phyloP scores from a whole-genome alignment of 2,888 invertebrate genomes.

The Autographa pulchrina region DNA sequence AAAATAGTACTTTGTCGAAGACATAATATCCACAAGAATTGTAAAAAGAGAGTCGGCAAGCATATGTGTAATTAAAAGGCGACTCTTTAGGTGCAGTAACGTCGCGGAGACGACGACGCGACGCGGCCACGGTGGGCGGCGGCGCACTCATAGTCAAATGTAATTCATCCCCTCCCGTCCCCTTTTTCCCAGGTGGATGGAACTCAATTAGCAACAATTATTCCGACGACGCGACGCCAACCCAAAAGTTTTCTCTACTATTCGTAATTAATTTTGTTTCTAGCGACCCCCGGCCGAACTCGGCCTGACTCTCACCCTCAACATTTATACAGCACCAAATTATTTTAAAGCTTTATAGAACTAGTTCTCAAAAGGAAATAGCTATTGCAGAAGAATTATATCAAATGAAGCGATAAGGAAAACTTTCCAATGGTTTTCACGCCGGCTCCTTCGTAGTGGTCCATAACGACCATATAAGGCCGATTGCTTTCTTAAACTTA shows the following conservation, averaged over 20 bases:
- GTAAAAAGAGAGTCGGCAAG: constrained; percentile 21
- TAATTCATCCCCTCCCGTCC: constrained; percentile 66
- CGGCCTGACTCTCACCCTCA: constrained; percentile 64
- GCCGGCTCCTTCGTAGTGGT: constrained; percentile 81
- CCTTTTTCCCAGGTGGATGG: constrained; percentile 75
- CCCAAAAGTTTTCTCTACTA: constrained; percentile 83
- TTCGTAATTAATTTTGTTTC: constrained; percentile 86
- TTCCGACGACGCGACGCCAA: constrained; percentile 77
- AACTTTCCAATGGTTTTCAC: constrained; percentile 85
- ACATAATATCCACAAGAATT: background rate
- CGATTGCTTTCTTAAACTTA: constrained; percentile 89
- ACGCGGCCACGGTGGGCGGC: constrained; percentile 13
- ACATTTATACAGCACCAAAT: constrained; percentile 68
- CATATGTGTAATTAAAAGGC: constrained; percentile 68
- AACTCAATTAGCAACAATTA: constrained; percentile 87
- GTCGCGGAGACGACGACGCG: constrained; percentile 9
- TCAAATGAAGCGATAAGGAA: constrained; percentile 81
- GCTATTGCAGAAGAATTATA: constrained; percentile 76
- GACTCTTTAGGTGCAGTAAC: constrained; percentile 67
- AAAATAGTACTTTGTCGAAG: constrained; percentile 1
- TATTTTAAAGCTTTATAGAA: constrained; percentile 64
- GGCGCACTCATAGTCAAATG: constrained; percentile 60
- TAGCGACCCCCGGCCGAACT: constrained; percentile 70
- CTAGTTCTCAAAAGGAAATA: constrained; percentile 62
- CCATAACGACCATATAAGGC: constrained; percentile 88